Evolutionary conservation across 2,797 vertebrate species (phyloP).

Genomic region (Hozukius guyotensis): DNA sequence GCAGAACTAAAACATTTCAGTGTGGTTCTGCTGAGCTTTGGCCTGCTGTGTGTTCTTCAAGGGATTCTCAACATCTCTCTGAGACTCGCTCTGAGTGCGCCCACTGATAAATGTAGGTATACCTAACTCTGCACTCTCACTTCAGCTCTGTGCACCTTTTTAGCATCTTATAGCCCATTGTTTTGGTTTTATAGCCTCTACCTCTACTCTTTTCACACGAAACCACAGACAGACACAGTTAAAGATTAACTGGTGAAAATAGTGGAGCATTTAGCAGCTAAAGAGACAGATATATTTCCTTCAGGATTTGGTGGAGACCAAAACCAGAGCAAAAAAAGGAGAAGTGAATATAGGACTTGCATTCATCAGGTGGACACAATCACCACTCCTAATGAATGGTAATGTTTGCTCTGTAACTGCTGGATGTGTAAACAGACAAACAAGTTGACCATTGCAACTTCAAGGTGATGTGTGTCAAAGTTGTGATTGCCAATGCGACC

Average conservation of each 20-base stretch:
- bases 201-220: neutral
- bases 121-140: neutral
- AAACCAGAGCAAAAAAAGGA: neutral
- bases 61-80: slow-evolving; percentile 46
- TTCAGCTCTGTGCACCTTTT: neutral
- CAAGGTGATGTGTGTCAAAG: neutral
- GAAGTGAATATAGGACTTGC: neutral
- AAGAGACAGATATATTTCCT: too few species aligned
- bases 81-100: slow-evolving; percentile 21
- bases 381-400: neutral
- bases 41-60: slow-evolving; percentile 56
- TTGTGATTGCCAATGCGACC: neutral
- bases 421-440: neutral
- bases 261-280: neutral
- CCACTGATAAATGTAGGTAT: slow-evolving; percentile 5
- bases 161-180: neutral
- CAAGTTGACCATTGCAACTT: neutral
- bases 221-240: neutral
- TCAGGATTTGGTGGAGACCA: too few species aligned
- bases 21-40: slow-evolving; percentile 33
- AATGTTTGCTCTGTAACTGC: neutral
- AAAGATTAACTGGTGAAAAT: neutral
- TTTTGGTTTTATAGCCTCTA: neutral
- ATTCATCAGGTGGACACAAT: neutral
- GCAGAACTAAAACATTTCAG: slow-evolving; percentile 3